Conservation (phyloP, 2,113 vertebrate species). For the Labeo rohita region DNA sequence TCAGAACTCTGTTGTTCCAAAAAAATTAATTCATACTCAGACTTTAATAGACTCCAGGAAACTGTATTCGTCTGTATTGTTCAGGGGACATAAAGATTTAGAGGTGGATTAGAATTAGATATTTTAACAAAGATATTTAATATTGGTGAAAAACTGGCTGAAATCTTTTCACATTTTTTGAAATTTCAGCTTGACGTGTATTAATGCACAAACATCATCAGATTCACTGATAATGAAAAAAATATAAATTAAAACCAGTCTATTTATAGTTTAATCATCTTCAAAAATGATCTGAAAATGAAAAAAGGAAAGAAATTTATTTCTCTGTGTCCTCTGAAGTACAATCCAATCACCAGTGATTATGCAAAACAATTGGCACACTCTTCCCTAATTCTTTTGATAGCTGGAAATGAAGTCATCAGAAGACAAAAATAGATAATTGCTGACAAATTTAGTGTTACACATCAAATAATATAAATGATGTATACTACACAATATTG, state of each 20-base stretch:
- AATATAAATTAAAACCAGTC: too few relatives aligned
- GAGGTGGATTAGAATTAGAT: neutral
- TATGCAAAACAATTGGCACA: slow-evolving; percentile 1
- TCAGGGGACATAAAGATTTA: neutral
- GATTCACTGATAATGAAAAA: neutral
- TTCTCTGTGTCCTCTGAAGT: neutral
- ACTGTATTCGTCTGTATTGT: neutral
- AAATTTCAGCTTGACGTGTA: neutral
- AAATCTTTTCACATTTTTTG: neutral
- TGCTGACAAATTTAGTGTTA: slow-evolving; percentile 4
- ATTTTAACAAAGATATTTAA: neutral
- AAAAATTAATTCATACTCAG: neutral
- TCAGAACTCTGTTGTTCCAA: neutral
- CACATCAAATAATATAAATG: neutral
- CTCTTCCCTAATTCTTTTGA: neutral
- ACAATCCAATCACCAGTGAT: neutral
- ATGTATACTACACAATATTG: neutral
- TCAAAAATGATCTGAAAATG: neutral
- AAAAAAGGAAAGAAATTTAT: neutral
- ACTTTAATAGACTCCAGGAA: neutral
- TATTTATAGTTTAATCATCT: neutral
- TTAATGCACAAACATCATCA: neutral
- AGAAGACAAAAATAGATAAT: neutral
- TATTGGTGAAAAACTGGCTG: neutral
- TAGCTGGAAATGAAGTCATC: neutral